Base-by-base conservation (phyloP, 2,888 invertebrate species). In the Erebia ligea region DNA sequence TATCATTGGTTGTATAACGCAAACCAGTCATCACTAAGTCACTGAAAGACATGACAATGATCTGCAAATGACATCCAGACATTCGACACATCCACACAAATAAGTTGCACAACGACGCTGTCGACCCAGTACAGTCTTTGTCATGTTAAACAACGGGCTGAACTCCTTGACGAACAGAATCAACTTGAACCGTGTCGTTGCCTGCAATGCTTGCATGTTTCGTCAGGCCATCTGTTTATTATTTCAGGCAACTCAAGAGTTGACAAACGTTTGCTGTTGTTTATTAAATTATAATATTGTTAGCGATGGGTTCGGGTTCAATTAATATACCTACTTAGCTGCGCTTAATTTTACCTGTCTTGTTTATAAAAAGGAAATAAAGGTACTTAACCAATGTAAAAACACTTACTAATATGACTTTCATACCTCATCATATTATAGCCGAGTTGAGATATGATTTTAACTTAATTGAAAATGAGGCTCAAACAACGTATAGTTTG, bases 161-260 rank as follows among this genome's bases (percentile, higher is more conserved):
- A 65, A 59, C 25, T 64, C 67, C 59, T 73, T 71, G 11, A 42
- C 34, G 45, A 40, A 67, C 56, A 69, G 56, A 67, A 67, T 65
- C 59, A 59, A 57, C 67, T 19, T 40, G n/a, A 64, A 62, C 61
- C 45, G 57, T 74, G 62, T 59, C 70, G 66, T 19, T 40, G 67
- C 21, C 65, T 70, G 70, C 70, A 72, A 68, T 57, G 61, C 57
- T 62, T 70, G 67, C 54, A 57, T 34, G 25, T 71, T 69, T 73
- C 64, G 45, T 71, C 66, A 69, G 52, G 45, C 25, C 15, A 58
- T 42, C 40, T 64, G 48, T 68, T 72, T 66, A 19, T 72, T 57
- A 61, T 68, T 61, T 61, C 65, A 63, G 15, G 68, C 62, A 72
- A 70, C 57, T 45, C 66, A 58, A 42, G 15, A 50, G 65, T 59